Evolutionary conservation across 1,140 invertebrate genomes (phyloP).

Genomic region (Sesamia nonagrioides): DNA sequence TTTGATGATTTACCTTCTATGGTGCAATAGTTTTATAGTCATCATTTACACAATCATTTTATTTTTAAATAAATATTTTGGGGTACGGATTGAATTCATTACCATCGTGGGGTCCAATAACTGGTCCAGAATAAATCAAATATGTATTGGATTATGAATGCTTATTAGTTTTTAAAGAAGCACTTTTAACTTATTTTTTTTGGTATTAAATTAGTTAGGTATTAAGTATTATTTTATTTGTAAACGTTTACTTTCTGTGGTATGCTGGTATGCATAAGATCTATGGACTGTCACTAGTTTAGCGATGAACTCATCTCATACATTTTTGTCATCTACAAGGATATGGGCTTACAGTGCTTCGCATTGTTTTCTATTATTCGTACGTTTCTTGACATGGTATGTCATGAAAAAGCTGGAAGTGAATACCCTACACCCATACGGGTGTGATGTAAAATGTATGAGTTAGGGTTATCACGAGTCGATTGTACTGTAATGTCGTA

Average conservation of each 20-base stretch:
- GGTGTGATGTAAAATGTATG: slow-evolving; percentile 26
- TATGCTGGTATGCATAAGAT: neutral
- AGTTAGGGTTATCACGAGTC: neutral
- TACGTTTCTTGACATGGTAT: neutral
- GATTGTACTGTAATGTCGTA: neutral
- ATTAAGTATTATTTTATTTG: slow-evolving; percentile 39
- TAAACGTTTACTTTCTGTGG: neutral
- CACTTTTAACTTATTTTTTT: neutral
- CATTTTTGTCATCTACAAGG: slow-evolving; percentile 2
- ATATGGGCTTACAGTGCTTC: neutral
- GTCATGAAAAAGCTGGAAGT: neutral
- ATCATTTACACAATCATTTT: slow-evolving; percentile 47
- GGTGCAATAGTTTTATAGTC: slow-evolving; percentile 55
- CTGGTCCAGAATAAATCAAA: slow-evolving; percentile 59
- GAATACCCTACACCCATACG: neutral
- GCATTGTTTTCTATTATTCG: neutral
- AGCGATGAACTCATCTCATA: neutral
- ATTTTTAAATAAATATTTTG: slow-evolving; percentile 41
- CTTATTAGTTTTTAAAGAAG: slow-evolving; percentile 19
- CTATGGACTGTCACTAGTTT: neutral
- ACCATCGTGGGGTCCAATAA: slow-evolving; percentile 63
- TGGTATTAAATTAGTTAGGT: slow-evolving; percentile 21
- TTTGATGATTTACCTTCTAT: slow-evolving; percentile 44
- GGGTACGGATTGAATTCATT: slow-evolving; percentile 51
- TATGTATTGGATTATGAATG: slow-evolving; percentile 42